Percentiles rank a stretch among this genome's conserved stretches.
phyloP scores from a whole-genome alignment of 92 coral and sea anemone species.

The Palythoa caribaeorum region DNA sequence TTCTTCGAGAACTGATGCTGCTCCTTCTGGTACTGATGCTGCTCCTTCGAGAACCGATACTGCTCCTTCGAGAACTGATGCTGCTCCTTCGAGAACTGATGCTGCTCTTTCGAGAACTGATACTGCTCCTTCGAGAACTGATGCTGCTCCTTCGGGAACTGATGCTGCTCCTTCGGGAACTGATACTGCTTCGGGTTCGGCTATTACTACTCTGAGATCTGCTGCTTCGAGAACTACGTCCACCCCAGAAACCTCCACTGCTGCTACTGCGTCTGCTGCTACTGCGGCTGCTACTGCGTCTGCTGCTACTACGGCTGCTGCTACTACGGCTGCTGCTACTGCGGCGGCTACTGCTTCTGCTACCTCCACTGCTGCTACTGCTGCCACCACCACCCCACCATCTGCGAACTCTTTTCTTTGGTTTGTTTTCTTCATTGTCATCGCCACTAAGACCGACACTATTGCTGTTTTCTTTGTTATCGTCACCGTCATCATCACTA shows the following conservation, averaged over 20 bases:
- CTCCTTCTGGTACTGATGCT: neutral
- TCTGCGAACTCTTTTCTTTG: constrained; percentile 38
- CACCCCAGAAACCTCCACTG: neutral
- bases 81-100: neutral
- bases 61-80: neutral
- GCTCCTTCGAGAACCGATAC: neutral
- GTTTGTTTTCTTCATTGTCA: constrained; percentile 32
- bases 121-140: neutral
- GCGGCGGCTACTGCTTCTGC: neutral
- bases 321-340: neutral
- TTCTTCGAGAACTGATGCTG: neutral
- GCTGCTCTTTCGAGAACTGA: neutral
- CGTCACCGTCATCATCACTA: neutral
- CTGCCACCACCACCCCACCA: constrained; percentile 40
- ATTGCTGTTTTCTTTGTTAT: neutral
- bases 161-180: neutral
- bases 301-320: neutral
- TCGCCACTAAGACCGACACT: neutral
- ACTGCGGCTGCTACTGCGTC: neutral
- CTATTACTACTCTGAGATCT: neutral
- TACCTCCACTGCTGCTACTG: constrained; percentile 2
- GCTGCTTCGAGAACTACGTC: constrained; percentile 25
- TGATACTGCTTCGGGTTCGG: neutral
- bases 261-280: neutral
- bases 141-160: neutral